A percentile compares a stretch with the other conserved stretches of the same genome.
Conservation (phyloP, 2,888 invertebrate genomes). For the Amiota communis region DNA sequence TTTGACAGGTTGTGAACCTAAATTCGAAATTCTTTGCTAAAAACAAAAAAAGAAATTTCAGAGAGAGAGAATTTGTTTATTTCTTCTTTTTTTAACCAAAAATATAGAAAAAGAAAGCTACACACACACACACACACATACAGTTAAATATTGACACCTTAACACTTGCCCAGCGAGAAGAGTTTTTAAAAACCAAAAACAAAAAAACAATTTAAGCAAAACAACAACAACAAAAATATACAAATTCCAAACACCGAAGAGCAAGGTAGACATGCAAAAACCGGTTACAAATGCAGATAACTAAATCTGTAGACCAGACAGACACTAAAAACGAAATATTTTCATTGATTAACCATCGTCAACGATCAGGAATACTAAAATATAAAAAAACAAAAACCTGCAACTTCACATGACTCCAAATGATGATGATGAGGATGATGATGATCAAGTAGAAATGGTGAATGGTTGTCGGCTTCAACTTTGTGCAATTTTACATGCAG, state of each 20-base stretch:
- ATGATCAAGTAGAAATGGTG: neutral
- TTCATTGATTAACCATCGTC: constrained; percentile 57
- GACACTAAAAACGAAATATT: constrained; percentile 41
- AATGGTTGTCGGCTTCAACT: constrained; percentile 21
- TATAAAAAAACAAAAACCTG: neutral
- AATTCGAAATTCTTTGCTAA: neutral
- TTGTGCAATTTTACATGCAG: constrained; percentile 16
- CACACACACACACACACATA: constrained; percentile 33
- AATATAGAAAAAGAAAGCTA: constrained; percentile 44
- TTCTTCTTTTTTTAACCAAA: neutral
- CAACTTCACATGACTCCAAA: neutral
- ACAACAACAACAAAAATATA: constrained; percentile 19
- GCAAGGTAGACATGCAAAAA: constrained; percentile 14
- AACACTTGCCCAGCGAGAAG: constrained; percentile 26
- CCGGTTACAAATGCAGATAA: constrained; percentile 37
- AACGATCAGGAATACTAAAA: neutral
- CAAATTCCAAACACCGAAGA: constrained; percentile 34
- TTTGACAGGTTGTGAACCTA: constrained; percentile 2
- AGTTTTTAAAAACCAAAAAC: constrained; percentile 16
- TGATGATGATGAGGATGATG: neutral
- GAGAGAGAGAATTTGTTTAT: no score
- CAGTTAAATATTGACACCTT: constrained; percentile 22
- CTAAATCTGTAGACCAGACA: neutral
- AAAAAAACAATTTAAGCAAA: constrained; percentile 11
- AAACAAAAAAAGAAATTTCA: constrained; percentile 6